Percentiles rank a stretch among this genome's conserved stretches.
Conservation (phyloP, 2,797 vertebrate genomes). For the Cichlasoma orientale region DNA sequence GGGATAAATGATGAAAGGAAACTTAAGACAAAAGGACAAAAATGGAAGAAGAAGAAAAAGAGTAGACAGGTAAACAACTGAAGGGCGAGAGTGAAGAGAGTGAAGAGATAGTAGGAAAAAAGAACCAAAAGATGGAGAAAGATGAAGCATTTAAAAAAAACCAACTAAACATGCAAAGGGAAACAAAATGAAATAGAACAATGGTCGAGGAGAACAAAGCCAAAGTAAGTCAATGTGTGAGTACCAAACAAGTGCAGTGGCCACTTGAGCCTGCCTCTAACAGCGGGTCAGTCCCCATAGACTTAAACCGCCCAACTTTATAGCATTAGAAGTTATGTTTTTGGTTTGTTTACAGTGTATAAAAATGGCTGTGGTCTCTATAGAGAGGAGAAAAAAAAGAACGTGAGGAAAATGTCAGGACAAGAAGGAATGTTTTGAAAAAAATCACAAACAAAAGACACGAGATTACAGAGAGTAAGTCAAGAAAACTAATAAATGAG, state of each 20-base stretch:
- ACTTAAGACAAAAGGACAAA: not conserved
- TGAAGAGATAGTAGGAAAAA: not conserved
- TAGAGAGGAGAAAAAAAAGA: not conserved
- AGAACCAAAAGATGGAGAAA: not conserved
- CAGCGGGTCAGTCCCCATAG: too few species aligned
- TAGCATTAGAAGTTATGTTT: not conserved
- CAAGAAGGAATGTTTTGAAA: not conserved
- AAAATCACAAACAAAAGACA: not conserved
- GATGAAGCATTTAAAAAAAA: not conserved
- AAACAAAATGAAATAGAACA: not conserved
- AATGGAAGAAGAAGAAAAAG: not conserved
- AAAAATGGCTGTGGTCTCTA: not conserved
- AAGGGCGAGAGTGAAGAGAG: not conserved
- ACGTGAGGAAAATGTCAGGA: not conserved
- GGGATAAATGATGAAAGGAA: not conserved
- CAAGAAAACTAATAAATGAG: not conserved
- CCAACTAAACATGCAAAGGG: not conserved
- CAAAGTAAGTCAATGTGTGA: too few species aligned
- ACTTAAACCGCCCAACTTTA: not conserved
- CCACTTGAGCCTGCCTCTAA: not conserved
- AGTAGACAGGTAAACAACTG: not conserved
- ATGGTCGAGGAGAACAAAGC: too few species aligned
- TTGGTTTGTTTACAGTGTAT: not conserved
- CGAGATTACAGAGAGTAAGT: not conserved
- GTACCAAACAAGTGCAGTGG: not conserved